These are phyloP conservation scores for Hermaeophaga mercurialis DNA, from an alignment of 2,888 invertebrate genomes.

Conservation along the genomic window DNA sequence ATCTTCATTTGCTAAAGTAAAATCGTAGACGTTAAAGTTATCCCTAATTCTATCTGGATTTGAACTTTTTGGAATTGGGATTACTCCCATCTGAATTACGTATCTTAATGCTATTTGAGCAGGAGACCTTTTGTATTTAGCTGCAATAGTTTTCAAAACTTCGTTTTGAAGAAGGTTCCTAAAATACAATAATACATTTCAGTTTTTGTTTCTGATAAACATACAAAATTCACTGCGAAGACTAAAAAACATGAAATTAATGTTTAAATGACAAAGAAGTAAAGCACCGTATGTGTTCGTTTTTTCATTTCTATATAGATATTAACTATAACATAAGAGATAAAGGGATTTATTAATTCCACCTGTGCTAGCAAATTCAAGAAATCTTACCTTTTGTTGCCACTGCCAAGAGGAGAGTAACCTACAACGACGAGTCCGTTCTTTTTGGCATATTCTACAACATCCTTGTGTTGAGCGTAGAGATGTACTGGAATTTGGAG, in stretches of 20 bases:
- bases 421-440: constrained; percentile 58
- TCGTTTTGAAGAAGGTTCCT: background rate
- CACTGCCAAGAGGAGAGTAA: constrained; percentile 61
- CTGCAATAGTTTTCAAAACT: constrained; percentile 38
- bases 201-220: too few species aligned
- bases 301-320: too few species aligned
- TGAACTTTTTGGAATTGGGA: constrained; percentile 84
- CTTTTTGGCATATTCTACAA: constrained; percentile 54
- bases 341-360: too few species aligned
- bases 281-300: too few species aligned
- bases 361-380: constrained; percentile 65
- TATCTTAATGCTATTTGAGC: background rate
- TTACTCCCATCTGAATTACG: constrained; percentile 51
- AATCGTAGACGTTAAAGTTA: constrained; percentile 79
- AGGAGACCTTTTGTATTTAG: background rate
- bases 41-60: constrained; percentile 72
- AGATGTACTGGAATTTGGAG: constrained; percentile 69
- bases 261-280: too few species aligned
- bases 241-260: too few species aligned
- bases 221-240: background rate
- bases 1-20: constrained; percentile 68
- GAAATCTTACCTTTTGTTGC: too few species aligned
- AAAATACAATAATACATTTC: too few species aligned
- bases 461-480: constrained; percentile 59
- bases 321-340: too few species aligned